Evolutionary conservation across 2,797 vertebrate genomes (phyloP), one percentile per base, ranked within the genome.

Genomic region (Heterohyrax brucei): DNA sequence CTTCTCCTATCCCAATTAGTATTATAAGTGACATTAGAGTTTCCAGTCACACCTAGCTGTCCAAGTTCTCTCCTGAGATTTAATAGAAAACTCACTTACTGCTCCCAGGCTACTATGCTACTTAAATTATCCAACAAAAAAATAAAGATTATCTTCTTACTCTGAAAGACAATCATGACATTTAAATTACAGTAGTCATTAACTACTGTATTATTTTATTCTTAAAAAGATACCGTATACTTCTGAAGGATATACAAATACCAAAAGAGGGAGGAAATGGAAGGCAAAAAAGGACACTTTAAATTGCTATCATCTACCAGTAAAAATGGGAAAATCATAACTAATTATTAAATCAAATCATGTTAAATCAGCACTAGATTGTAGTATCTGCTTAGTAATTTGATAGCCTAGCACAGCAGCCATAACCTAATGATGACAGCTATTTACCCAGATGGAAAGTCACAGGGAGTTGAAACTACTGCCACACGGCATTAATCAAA

Each of bases 371-470:
- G 87, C 46, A 89, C 68, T 97, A 79, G 97, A 95, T 91, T 94
- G 70, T 96, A 85, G 89, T 89, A 91, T 94, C 91, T 77, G 53
- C 93, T 94, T 87, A 91, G 89, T 93, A 97, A 96, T 96, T 97
- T 95, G 91, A 87, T 91, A 94, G 75, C 56, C 56, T 82, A 95
- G 87, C 89, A 94, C 96, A 82, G 95, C 77, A 96, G 77, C 89
- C 91, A 94, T 95, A 96, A 96, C 94, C 93, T 97, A 96, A 98
- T 97, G 92, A 97, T 94, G 95, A 95, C 88, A 97, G 95, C 95
- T 95, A 97, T 97, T 97, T 96, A 96, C 83, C 83, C 95, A 97
- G 96, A 97, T 98, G 95, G 94, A 92, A 97, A 97, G 92, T 96
- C 95, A 96, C 87, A 95, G 93, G 95, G 93, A 93, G 93, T 91